Evolutionary conservation across 2,888 invertebrate genomes (phyloP), one percentile per base, ranked within the genome.

Genomic region (Pseudolycoriella hygida): DNA sequence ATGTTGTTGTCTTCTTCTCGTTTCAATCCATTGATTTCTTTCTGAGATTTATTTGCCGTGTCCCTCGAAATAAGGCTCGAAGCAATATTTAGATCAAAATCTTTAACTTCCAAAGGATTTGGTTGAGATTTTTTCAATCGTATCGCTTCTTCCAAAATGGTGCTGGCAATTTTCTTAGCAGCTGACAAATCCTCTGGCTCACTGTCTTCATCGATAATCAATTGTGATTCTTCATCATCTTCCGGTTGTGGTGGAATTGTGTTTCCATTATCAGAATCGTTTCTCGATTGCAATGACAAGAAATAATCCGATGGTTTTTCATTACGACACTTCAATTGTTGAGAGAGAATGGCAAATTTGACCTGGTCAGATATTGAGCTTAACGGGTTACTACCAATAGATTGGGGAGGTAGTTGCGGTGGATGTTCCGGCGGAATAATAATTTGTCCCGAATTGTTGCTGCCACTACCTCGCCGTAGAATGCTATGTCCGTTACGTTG

Each of bases 341-440:
- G 82, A 14, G 85, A 80, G 50, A 85, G 57, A 41, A 87, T 76
- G 1, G 86, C 85, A 52, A 76, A 80, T 55, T 82, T 84, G 1
- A 85, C 71, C 54, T 78, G 75, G 51, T 77, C 76, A 1, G 74
- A 75, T 17, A 77, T 74, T 11, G 53, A 50, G 44, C 49, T 52
- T 40, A 54, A 50, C n/a, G 49, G 31, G 25, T 41, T 45, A 44
- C 38, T 42, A n/a, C n/a, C n/a, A 15, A 31, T 46, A 5, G 41
- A 19, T 17, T 30, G n/a, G 12, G 12, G 15, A 8, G 44, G 2
- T 17, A 17, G 4, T 17, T 39, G 39, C 19, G 3, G 20, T 19
- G 18, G 18, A 25, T 25, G 25, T 25, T 4, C 25, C 5, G 39
- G 15, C 19, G 42, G 8, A 3, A 40, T 40, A 15, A 17, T 15